Evolutionary conservation across 2,888 invertebrate genomes (phyloP).

Genomic region (Candidula unifasciata): DNA sequence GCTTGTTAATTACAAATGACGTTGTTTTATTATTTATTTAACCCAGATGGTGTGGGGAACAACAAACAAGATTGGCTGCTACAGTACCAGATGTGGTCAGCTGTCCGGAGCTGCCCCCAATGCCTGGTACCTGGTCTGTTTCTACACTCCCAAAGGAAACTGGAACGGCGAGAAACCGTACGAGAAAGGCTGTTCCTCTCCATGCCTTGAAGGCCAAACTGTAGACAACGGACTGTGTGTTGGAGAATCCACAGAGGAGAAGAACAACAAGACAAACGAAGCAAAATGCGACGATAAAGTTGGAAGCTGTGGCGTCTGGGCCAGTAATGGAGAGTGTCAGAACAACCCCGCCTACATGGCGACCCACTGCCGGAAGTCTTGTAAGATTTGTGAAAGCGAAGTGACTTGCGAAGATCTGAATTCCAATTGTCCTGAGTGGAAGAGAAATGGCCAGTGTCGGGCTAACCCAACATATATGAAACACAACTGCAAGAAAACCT

Average conservation of each 20-base stretch:
- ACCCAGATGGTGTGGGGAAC: constrained; percentile 52
- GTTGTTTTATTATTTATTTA: neutral
- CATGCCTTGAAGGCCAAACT: constrained; percentile 46
- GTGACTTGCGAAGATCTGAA: constrained; percentile 1
- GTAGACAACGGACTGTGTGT: constrained; percentile 52
- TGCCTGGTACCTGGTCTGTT: constrained; percentile 56
- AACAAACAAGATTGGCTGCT: constrained; percentile 49
- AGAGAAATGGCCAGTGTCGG: neutral
- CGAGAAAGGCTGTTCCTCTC: constrained; percentile 19
- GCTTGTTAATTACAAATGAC: neutral
- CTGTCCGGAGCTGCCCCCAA: constrained; percentile 30
- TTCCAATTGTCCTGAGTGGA: neutral
- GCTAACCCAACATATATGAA: constrained; percentile 44
- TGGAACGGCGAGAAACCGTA: constrained; percentile 51
- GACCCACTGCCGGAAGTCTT: neutral
- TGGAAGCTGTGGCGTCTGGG: neutral
- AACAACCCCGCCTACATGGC: constrained; percentile 5
- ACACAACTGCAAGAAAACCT: constrained; percentile 37
- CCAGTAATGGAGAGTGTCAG: neutral
- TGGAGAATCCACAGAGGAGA: constrained; percentile 25
- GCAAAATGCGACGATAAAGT: neutral
- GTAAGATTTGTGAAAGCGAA: neutral
- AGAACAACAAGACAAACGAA: neutral
- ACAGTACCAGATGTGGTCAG: constrained; percentile 22
- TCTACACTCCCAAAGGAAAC: constrained; percentile 56